Percentiles rank a stretch among this genome's conserved stretches.
Evolutionary conservation across 2,888 invertebrate species (phyloP).

Genomic region (Drosophila leonis): DNA sequence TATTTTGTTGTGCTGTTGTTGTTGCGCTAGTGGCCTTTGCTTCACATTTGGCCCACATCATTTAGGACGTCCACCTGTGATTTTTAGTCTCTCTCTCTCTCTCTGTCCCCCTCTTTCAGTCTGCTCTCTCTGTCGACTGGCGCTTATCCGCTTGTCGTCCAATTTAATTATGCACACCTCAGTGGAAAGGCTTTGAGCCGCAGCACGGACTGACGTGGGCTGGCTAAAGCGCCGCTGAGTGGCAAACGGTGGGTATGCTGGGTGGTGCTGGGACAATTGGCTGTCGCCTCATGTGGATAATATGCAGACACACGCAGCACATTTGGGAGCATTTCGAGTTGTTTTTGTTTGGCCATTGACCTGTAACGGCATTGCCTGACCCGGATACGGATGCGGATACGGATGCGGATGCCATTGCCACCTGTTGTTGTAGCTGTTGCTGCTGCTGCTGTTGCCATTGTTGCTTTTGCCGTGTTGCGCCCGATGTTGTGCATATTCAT

Average conservation of each 20-base stretch:
- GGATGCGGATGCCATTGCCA: constrained; percentile 56
- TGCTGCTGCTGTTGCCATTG: constrained; percentile 12
- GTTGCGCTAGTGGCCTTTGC: constrained; percentile 6
- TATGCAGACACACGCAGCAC: constrained; percentile 71
- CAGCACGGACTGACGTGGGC: not conserved
- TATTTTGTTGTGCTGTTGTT: not conserved
- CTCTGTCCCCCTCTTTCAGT: not conserved
- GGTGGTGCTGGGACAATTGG: constrained; percentile 9
- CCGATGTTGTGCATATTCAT: constrained; percentile 56
- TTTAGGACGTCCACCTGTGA: constrained; percentile 41
- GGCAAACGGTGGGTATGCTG: not conserved
- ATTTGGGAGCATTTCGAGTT: constrained; percentile 69
- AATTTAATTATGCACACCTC: constrained; percentile 68
- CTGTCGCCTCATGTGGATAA: constrained; percentile 39
- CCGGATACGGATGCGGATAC: constrained; percentile 49
- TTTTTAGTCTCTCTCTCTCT: constrained; percentile 31
- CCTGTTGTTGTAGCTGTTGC: constrained; percentile 53
- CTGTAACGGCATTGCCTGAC: constrained; percentile 52
- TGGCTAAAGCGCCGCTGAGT: constrained; percentile 5
- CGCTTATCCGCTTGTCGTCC: constrained; percentile 53
- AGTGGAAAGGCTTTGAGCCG: constrained; percentile 37
- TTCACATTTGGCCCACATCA: constrained; percentile 38
- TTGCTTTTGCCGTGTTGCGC: constrained; percentile 8
- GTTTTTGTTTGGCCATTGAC: constrained; percentile 48
- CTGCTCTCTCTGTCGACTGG: constrained; percentile 1